Evolutionary conservation across 2,113 vertebrate species (phyloP), one percentile per base, ranked within the genome.

Genomic region (Mustelus asterias): DNA sequence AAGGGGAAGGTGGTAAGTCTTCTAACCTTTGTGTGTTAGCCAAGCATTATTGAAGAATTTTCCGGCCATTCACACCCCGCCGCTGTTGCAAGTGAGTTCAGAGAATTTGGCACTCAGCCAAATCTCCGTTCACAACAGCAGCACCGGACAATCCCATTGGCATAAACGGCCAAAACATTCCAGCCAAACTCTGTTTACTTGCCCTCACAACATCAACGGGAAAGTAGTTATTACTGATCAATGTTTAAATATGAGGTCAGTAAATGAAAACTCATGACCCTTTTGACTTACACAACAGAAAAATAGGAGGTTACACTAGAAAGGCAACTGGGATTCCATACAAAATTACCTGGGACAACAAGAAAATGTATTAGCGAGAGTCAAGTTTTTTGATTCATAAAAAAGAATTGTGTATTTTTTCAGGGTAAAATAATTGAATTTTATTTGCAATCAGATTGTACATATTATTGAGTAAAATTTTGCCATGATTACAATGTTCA

Each of bases 1-100:
- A 95, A 95, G 18, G 48, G 22, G 67, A 69, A 37, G 67, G 67
- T 94, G 41, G 44, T 95, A 95, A 72, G 44, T 95, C 93, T 95
- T 95, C 67, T 18, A 95, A 44, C 5, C 41, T 44, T 76, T 76
- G 94, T 72, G 76, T 72, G 41, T 70, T 54, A 33, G 44, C 94
- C 69, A 72, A 33, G 22, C 41, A 44, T 48, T 76, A 18, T 95
- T 33, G 69, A 63, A 54, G 48, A 54, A 54, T 54, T 54, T 54
- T 54, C 48, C 48, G 48, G 48, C 48, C 48, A 54, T 54, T 54
- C 48, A 54, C 48, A 54, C 48, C 48, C 48, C 5, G 48, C 48
- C 48, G 48, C 48, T 54, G 48, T 54, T 54, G 48, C 48, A 54
- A 54, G 48, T 54, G 48, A 54, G 48, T 54, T 54, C 48, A 4